These are phyloP conservation scores for Lasius platythorax DNA, from an alignment of 2,888 invertebrate genomes.

Conservation along the genomic window DNA sequence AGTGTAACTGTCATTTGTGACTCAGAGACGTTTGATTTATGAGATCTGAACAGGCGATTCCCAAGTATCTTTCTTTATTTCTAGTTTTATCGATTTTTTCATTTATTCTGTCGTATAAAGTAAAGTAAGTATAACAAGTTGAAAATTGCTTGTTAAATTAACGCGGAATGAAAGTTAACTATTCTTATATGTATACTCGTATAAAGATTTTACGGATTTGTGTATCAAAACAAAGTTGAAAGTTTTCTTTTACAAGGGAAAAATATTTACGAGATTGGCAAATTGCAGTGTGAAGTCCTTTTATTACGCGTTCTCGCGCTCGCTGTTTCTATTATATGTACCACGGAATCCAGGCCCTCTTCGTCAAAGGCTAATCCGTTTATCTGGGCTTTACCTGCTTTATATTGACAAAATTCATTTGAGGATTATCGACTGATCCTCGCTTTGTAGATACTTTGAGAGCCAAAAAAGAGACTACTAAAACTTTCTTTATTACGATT, in stretches of 20 bases:
- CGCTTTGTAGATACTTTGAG: constrained; percentile 57
- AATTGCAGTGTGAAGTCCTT: constrained; percentile 4
- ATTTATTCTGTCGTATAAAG: neutral
- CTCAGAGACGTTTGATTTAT: constrained; percentile 8
- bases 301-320: constrained; percentile 37
- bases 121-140: neutral
- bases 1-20: constrained; percentile 14
- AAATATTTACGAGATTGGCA: neutral
- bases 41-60: neutral
- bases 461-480: constrained; percentile 43
- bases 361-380: constrained; percentile 68
- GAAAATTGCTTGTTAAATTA: neutral
- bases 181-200: neutral
- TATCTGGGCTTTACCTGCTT: constrained; percentile 64
- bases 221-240: neutral
- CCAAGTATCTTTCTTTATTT: neutral
- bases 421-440: constrained; percentile 65
- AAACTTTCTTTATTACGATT: constrained; percentile 14
- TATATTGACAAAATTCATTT: constrained; percentile 50
- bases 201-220: neutral
- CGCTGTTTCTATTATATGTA: constrained; percentile 45
- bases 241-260: neutral
- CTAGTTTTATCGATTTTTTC: neutral
- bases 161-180: neutral
- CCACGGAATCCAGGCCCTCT: constrained; percentile 32